Conservation (phyloP, 2,113 vertebrate genomes). For the Oncorhynchus mykiss region DNA sequence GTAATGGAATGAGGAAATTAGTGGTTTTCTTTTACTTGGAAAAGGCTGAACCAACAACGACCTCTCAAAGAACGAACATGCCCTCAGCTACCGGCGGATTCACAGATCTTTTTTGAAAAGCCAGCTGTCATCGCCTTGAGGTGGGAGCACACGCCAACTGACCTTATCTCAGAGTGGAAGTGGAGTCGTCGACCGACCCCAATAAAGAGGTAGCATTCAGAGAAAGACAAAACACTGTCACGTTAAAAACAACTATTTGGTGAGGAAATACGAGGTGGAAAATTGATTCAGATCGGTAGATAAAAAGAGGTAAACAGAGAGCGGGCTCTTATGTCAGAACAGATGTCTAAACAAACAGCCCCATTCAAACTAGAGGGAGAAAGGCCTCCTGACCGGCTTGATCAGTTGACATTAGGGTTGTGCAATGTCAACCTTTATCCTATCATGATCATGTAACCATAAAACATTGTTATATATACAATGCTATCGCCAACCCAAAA, state of each 20-base stretch:
- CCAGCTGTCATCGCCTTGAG: slow-evolving; percentile 34
- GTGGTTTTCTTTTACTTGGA: background rate
- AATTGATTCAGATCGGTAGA: slow-evolving; percentile 22
- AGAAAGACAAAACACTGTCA: slow-evolving; percentile 40
- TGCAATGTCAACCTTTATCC: too few species aligned
- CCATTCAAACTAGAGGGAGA: too few species aligned
- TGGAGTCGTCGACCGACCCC: too few species aligned
- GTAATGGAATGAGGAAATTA: background rate
- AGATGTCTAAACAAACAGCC: too few species aligned
- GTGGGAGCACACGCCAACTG: background rate
- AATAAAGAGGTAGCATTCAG: slow-evolving; percentile 22
- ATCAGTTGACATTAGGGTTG: too few species aligned
- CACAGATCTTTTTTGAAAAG: slow-evolving; percentile 6
- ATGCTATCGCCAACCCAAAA: too few species aligned
- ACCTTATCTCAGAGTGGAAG: background rate
- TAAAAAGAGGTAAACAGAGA: slow-evolving; percentile 28
- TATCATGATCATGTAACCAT: too few species aligned
- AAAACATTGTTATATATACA: too few species aligned
- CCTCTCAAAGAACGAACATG: background rate
- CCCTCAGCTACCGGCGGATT: background rate
- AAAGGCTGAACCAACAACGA: background rate
- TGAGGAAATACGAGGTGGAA: slow-evolving; percentile 44
- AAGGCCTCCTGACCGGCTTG: too few species aligned
- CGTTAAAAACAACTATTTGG: slow-evolving; percentile 53
- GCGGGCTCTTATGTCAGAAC: background rate